Evolutionary conservation across 2,888 invertebrate genomes (phyloP).

Genomic region (Bhutanitis thaidina): DNA sequence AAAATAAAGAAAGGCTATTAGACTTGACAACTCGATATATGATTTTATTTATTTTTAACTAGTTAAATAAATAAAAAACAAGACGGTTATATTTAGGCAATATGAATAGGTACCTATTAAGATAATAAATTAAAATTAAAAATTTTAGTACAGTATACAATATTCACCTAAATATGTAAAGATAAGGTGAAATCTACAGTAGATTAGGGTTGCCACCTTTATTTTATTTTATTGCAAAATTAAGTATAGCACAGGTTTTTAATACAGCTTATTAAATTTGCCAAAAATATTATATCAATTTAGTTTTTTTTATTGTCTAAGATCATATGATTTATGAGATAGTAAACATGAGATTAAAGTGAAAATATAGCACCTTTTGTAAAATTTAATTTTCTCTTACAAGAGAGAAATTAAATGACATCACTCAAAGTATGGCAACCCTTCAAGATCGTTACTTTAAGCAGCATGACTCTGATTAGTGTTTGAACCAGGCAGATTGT

Average conservation of each 20-base stretch:
- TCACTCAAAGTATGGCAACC: conserved; percentile 9
- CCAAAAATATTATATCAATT: not conserved
- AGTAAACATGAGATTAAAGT: not conserved
- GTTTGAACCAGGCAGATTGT: conserved; percentile 71
- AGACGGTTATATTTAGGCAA: too few relatives aligned
- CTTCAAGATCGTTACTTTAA: conserved; percentile 32
- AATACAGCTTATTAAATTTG: too few relatives aligned
- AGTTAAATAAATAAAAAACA: too few relatives aligned
- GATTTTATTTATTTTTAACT: too few relatives aligned
- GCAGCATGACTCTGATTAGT: conserved; percentile 75
- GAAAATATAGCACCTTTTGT: not conserved
- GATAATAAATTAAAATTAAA: not conserved
- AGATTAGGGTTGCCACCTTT: conserved; percentile 9
- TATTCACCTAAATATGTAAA: not conserved
- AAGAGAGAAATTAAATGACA: too few relatives aligned
- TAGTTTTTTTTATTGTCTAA: not conserved
- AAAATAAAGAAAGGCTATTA: too few relatives aligned
- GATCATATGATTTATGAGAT: not conserved
- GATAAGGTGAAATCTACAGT: too few relatives aligned
- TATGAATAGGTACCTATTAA: not conserved
- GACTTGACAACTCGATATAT: too few relatives aligned
- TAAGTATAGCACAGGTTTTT: too few relatives aligned
- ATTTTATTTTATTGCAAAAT: too few relatives aligned
- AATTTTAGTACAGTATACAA: not conserved
- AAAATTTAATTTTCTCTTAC: not conserved